Evolutionary conservation across 2,113 vertebrate genomes (phyloP), one percentile per base, ranked within the genome.

Genomic region (Brachyistius frenatus): DNA sequence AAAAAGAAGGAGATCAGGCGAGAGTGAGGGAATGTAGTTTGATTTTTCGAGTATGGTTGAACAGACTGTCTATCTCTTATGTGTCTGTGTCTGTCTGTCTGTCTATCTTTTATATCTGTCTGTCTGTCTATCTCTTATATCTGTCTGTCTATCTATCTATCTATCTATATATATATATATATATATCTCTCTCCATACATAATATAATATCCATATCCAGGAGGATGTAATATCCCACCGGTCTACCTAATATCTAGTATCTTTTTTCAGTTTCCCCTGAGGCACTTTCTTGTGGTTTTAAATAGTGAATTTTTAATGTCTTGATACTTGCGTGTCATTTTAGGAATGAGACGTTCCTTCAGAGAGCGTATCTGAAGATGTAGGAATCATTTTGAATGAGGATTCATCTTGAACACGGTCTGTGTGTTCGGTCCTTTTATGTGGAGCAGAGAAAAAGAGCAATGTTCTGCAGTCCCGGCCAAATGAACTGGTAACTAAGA

Each of bases 401-500:
- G 10, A 23, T 75, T 78, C 32, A 32, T 83, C 23, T 68, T n/a
- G 36, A 35, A 33, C 30, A 16, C 16, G 61, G 36, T 23, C 2
- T 54, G 57, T 66, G 30, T 47, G 39, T 60, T 52, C 31, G 41
- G 47, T 30, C 23, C 23, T 23, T 80, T 81, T 46, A 71, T 86
- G 32, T 69, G 23, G 76, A 50, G 66, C 77, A 66, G 61, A 69
- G 73, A 62, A 72, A 83, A 85, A 73, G 57, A 77, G 66, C 58
- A 33, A 44, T 5, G 44, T 54, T 77, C 55, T 69, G 66, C 60
- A 66, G 41, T 62, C 15, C 2, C 11, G 7, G 64, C 61, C 77
- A 90, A 74, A 80, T 78, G 5, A 91, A 62, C 76, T 85, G 57
- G 75, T 83, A 65, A 83, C 66, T 36, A 64, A 66, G 73, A 86